Base-by-base conservation (phyloP, 1,140 invertebrate species). In the Colletes gigas region DNA sequence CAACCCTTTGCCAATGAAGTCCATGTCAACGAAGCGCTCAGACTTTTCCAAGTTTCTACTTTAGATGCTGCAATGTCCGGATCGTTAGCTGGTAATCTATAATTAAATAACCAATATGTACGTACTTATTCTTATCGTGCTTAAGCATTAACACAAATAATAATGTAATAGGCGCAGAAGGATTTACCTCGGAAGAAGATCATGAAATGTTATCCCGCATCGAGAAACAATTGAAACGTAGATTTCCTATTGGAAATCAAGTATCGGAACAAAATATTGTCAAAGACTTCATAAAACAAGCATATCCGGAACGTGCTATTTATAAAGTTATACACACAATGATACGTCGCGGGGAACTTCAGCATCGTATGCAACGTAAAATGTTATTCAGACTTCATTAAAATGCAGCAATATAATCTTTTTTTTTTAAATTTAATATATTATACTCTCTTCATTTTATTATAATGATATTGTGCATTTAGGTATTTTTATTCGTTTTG, bases 21-120 rank as follows among this genome's bases (percentile, higher is more conserved):
- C 12, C 98, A 99, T 91, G 97, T 99, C 0, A 97, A 99, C 85
- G 99, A 99, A 94, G 98, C 99, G 1, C 93, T 99, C n/a, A 94
- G 99, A n/a, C 94, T 99, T 9, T 99, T 99, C 92, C 97, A 99
- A 94, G 99, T 99, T 2, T 99, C 99, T 0, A 99, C 99, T 3
- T 94, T 99, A 21, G 97, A 98, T 93, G 99, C 99, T 68, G 99
- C 99, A 0, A 97, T 96, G 94, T 97, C 97, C 66, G 99, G 99
- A 39, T 97, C 95, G 89, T 94, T 99, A 66, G 95, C 97, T 81
- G 97, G 97, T 97, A 94, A 91, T 83, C 50, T 83, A 62, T 8
- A 86, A 86, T 75, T 52, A 41, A 75, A 7, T 63, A 73, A 63
- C 39, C 73, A 5, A 4, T n/a, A 55, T 74, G 7, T 60, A 66